Evolutionary conservation across 2,888 invertebrate species (phyloP), one percentile per base, ranked within the genome.

Genomic region (Cosmopolites sordidus): DNA sequence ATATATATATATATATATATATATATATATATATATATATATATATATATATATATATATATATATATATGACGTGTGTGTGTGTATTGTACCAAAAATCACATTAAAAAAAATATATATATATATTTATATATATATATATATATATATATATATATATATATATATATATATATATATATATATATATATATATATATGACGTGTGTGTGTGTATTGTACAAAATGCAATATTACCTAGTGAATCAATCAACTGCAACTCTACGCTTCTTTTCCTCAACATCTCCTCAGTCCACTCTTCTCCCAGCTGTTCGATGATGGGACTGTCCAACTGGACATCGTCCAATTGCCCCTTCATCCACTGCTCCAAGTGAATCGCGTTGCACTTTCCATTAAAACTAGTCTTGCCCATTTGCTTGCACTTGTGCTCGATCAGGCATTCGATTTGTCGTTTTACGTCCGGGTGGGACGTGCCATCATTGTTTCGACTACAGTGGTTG

Each of bases 281-380:
- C 70, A 86, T 86, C 67, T 87, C 87, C 46, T 83, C 79, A 30
- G 86, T 86, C 87, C 88, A 88, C 70, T 75, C 79, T 74, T 83
- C 83, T 67, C 79, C 77, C 42, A 80, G 77, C 1, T 78, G 75
- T 67, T 82, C 82, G 11, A 73, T 69, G 30, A 73, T 74, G 0
- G 75, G 68, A 14, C 71, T 71, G 62, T 45, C 60, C 9, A 52
- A 50, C 3, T 43, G 47, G 4, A 27, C 39, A 33, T 79, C 76
- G 59, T 85, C 85, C 44, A 87, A 78, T 56, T 87, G 81, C 2
- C 86, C 84, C 53, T 86, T 86, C 85, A 89, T 88, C 89, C 89
- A 89, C 65, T 86, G 82, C 59, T 87, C 87, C 60, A 89, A 75
- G 64, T 88, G 88, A 43, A 87, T 71, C 1, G 87, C 86, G 50